Percentiles rank a stretch among this genome's conserved stretches.
These are phyloP conservation scores for Rhineura floridana DNA, from an alignment of 2,113 vertebrate species.

Conservation along the genomic window DNA sequence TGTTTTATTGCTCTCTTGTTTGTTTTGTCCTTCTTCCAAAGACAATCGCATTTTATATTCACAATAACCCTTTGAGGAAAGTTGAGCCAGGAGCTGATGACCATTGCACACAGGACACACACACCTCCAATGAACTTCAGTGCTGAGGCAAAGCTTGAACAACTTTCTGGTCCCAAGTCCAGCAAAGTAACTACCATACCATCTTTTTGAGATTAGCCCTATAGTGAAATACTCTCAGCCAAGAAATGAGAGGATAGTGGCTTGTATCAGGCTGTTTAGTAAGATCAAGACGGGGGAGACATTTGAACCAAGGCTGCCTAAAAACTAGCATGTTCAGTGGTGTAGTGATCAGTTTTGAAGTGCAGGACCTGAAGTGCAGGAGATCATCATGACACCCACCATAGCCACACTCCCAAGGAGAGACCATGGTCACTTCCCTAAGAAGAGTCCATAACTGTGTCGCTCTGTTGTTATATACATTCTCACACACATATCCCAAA, in stretches of 20 bases:
- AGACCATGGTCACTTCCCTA: too few relatives aligned
- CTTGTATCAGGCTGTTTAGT: not conserved
- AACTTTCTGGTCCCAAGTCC: not conserved
- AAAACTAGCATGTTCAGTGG: not conserved
- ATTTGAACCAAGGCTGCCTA: not conserved
- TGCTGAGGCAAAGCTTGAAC: not conserved
- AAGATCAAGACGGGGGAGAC: not conserved
- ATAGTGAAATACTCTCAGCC: not conserved
- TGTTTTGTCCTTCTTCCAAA: not conserved
- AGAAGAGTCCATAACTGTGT: too few relatives aligned
- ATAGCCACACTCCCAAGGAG: too few relatives aligned
- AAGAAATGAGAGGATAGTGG: not conserved
- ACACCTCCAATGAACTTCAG: not conserved
- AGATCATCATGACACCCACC: too few relatives aligned
- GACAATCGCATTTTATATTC: not conserved
- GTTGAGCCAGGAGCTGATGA: not conserved
- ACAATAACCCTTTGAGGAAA: not conserved
- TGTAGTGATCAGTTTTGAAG: too few relatives aligned
- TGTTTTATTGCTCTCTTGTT: too few relatives aligned
- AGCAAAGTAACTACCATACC: too few relatives aligned
- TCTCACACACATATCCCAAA: too few relatives aligned
- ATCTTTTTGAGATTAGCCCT: too few relatives aligned
- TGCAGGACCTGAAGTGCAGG: too few relatives aligned
- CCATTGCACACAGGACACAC: not conserved
- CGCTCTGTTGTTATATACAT: too few relatives aligned